These are phyloP conservation scores for Anneissia japonica DNA, from an alignment of 35 echinoderm and acorn worm genomes.

Conservation along the genomic window DNA sequence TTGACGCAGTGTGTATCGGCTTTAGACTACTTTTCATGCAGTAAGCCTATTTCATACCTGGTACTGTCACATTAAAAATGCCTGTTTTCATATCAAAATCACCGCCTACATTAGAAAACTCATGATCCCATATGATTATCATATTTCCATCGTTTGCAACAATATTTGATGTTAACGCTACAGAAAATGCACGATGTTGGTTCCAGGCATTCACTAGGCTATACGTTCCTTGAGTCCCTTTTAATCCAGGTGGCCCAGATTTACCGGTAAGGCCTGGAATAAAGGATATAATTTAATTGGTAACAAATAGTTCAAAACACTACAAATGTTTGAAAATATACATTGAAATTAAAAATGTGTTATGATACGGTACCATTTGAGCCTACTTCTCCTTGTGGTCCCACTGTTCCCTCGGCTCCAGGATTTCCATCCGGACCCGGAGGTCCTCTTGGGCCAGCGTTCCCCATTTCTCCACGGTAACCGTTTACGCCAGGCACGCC, in stretches of 20 bases:
- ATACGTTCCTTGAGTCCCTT: background rate
- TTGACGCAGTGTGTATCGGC: too few species aligned
- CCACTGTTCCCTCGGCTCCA: background rate
- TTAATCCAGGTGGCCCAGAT: background rate
- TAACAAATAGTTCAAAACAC: too few species aligned
- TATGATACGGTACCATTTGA: background rate
- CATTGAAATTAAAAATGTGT: too few species aligned
- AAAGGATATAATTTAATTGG: background rate
- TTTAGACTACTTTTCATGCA: too few species aligned
- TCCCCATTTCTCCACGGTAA: background rate
- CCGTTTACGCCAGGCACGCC: background rate
- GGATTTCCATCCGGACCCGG: background rate
- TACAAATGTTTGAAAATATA: too few species aligned
- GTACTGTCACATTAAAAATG: constrained; percentile 59
- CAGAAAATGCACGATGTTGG: constrained; percentile 46
- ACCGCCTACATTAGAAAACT: constrained; percentile 50
- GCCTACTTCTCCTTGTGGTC: background rate
- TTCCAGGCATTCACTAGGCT: background rate
- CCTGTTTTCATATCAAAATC: constrained; percentile 65
- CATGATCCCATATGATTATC: constrained; percentile 59
- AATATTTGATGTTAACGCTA: constrained; percentile 43
- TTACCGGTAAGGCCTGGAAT: background rate
- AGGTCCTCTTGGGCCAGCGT: background rate
- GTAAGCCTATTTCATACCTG: constrained; percentile 49
- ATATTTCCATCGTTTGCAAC: constrained; percentile 49